Evolutionary conservation across 2,888 invertebrate genomes (phyloP).

Genomic region (Nemotelus nigrinus): DNA sequence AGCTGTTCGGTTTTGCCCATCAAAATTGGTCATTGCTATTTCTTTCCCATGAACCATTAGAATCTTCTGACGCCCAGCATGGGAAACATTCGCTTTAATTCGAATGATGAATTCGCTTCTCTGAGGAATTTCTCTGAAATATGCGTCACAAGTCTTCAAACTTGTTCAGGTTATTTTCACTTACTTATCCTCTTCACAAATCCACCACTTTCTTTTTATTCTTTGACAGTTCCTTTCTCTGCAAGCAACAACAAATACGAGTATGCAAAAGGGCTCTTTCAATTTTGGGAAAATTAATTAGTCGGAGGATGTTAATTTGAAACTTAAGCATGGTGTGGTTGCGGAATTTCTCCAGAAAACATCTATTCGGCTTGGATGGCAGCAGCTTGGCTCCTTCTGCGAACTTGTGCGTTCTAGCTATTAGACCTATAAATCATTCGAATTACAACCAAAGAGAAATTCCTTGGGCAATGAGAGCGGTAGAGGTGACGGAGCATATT

Average conservation of each 20-base stretch:
- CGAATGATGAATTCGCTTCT: no score
- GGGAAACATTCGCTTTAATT: no score
- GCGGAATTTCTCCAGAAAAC: slow-evolving; percentile 6
- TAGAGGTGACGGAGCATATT: background rate
- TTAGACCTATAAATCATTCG: slow-evolving; percentile 17
- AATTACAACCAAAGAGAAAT: background rate
- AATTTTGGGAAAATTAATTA: slow-evolving; percentile 41
- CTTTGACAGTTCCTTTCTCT: no score
- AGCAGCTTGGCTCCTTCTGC: no score
- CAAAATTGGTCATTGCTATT: no score
- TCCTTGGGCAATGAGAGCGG: background rate
- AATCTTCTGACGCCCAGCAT: no score
- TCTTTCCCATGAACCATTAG: no score
- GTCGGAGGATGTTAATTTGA: slow-evolving; percentile 44
- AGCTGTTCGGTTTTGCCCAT: background rate
- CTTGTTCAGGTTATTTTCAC: background rate
- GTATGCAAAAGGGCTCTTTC: slow-evolving; percentile 16
- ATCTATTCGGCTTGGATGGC: background rate
- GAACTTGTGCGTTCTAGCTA: no score
- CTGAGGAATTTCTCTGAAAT: background rate
- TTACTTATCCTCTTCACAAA: background rate
- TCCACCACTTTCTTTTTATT: background rate
- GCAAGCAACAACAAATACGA: no score
- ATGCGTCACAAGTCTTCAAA: background rate
- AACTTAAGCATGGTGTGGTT: slow-evolving; percentile 41